A percentile compares a stretch with the other conserved stretches of the same genome.
Evolutionary conservation across 2,888 invertebrate genomes (phyloP).

Genomic region (Dryococelus australis): DNA sequence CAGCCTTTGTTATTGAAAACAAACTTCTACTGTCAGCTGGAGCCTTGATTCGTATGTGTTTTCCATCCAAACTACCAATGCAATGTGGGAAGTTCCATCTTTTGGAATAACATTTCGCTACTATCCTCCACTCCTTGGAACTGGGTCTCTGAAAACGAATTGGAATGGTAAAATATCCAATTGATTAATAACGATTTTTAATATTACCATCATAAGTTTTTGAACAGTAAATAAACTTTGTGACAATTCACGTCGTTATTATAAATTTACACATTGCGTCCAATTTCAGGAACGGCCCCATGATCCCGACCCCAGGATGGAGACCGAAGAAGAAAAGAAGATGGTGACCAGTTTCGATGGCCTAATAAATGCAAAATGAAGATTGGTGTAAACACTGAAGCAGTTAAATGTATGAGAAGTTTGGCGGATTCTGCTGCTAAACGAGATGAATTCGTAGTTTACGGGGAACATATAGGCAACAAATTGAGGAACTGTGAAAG

Average conservation of each 20-base stretch:
- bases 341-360: too few species aligned
- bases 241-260: too few species aligned
- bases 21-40: conserved; percentile 50
- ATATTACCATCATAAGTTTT: too few species aligned
- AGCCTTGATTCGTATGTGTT: too few species aligned
- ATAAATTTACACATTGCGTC: too few species aligned
- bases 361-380: not conserved
- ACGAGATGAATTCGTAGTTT: not conserved
- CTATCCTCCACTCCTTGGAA: not conserved
- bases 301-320: too few species aligned
- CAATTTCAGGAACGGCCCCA: too few species aligned
- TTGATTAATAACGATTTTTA: not conserved
- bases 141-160: not conserved
- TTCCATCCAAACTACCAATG: conserved; percentile 51
- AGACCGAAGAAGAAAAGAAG: too few species aligned
- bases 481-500: conserved; percentile 8
- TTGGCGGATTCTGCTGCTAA: not conserved
- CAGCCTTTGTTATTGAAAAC: conserved; percentile 52
- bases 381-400: not conserved
- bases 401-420: not conserved
- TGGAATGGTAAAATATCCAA: not conserved
- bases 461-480: not conserved
- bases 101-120: not conserved
- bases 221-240: too few species aligned
- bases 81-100: conserved; percentile 52